These are phyloP conservation scores for Palythoa heliodiscus DNA, from an alignment of 92 coral and sea anemone genomes.

Conservation along the genomic window DNA sequence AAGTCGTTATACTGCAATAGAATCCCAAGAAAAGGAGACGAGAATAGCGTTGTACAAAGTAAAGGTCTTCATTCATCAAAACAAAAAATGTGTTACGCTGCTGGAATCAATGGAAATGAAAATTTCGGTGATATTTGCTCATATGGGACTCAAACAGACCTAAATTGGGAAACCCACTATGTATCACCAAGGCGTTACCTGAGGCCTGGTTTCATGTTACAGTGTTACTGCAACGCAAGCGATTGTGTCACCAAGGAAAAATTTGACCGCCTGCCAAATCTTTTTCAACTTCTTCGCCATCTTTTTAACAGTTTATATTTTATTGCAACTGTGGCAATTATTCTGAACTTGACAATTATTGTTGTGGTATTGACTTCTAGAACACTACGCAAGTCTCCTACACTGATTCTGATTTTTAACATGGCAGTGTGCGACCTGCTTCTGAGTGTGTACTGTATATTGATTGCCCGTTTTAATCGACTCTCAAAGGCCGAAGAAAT, in stretches of 20 bases:
- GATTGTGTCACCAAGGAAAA: background rate
- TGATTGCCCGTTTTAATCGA: background rate
- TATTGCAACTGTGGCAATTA: background rate
- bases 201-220: background rate
- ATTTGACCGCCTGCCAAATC: background rate
- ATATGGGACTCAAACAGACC: background rate
- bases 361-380: background rate
- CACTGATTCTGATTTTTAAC: background rate
- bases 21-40: too few species aligned
- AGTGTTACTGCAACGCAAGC: background rate
- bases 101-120: background rate
- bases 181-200: background rate
- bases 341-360: background rate
- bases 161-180: background rate
- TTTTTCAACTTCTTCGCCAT: background rate
- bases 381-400: background rate
- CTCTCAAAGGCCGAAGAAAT: background rate
- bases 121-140: too few species aligned
- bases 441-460: conserved; percentile 4
- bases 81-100: background rate
- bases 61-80: background rate
- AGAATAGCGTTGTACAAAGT: background rate
- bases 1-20: too few species aligned
- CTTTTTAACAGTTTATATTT: conserved; percentile 2
- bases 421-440: conserved; percentile 6